Evolutionary conservation across 2,113 vertebrate species (phyloP).

Genomic region (Aegithalos caudatus): DNA sequence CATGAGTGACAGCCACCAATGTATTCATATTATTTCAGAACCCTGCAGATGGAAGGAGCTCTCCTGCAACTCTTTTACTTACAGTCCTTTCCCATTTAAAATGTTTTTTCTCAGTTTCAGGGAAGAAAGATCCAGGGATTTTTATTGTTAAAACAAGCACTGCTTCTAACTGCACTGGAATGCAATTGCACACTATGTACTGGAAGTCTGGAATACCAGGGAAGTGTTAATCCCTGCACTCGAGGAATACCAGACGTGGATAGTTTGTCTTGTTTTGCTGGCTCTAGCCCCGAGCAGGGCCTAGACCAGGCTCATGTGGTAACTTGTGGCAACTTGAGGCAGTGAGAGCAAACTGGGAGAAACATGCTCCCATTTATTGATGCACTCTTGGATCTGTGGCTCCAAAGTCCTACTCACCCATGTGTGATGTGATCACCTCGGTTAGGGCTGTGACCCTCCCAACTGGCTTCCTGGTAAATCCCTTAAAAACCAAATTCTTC

Average conservation of each 20-base stretch:
- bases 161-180: neutral
- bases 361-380: neutral
- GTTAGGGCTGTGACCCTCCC: neutral
- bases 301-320: fast-evolving
- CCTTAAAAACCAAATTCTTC: neutral
- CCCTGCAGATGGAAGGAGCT: slow-evolving; percentile 1
- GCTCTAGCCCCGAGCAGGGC: neutral
- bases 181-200: neutral
- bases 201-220: neutral
- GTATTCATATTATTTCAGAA: neutral
- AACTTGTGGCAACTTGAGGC: neutral
- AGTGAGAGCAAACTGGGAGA: neutral
- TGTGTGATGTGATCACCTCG: neutral
- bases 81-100: neutral
- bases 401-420: neutral
- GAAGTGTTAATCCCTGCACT: neutral
- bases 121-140: neutral
- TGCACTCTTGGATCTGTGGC: neutral
- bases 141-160: neutral
- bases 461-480: neutral
- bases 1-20: slow-evolving; percentile 43
- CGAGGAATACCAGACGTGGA: neutral
- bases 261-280: neutral
- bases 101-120: neutral
- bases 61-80: slow-evolving; percentile 25